Evolutionary conservation across 1,140 invertebrate species (phyloP).

Genomic region (Hylaeus volcanicus): DNA sequence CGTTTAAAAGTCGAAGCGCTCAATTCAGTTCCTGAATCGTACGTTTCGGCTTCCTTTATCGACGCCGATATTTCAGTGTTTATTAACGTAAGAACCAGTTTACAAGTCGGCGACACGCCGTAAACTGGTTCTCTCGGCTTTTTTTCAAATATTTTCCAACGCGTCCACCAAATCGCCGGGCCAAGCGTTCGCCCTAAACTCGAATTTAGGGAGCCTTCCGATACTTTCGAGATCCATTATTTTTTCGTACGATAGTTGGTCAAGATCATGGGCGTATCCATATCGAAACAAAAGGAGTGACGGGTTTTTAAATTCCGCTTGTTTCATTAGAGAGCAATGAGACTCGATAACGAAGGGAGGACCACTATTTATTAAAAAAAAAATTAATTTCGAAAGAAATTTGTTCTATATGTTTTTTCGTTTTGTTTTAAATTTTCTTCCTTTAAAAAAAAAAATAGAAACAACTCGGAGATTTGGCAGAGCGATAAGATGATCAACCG

Average conservation of each 20-base stretch:
- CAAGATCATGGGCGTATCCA: no score
- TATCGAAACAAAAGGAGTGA: no score
- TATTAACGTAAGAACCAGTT: conserved; percentile 27
- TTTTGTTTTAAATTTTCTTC: no score
- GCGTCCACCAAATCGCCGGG: neutral
- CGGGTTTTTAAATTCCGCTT: no score
- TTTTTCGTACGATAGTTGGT: no score
- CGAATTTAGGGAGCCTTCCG: neutral
- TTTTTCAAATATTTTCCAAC: neutral
- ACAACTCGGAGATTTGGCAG: neutral
- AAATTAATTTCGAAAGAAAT: no score
- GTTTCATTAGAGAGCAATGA: no score
- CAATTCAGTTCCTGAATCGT: neutral
- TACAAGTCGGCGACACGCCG: neutral
- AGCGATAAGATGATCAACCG: neutral
- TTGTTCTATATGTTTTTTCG: no score
- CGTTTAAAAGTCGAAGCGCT: neutral
- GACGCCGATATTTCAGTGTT: conserved; percentile 1
- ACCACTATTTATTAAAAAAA: no score
- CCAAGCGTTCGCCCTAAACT: neutral
- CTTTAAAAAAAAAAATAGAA: no score
- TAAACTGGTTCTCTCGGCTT: conserved; percentile 19
- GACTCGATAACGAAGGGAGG: no score
- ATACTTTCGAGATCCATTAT: no score
- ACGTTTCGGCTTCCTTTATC: conserved; percentile 6